Evolutionary conservation across 2,113 vertebrate species (phyloP), one percentile per base, ranked within the genome.

Genomic region (Pipa parva): DNA sequence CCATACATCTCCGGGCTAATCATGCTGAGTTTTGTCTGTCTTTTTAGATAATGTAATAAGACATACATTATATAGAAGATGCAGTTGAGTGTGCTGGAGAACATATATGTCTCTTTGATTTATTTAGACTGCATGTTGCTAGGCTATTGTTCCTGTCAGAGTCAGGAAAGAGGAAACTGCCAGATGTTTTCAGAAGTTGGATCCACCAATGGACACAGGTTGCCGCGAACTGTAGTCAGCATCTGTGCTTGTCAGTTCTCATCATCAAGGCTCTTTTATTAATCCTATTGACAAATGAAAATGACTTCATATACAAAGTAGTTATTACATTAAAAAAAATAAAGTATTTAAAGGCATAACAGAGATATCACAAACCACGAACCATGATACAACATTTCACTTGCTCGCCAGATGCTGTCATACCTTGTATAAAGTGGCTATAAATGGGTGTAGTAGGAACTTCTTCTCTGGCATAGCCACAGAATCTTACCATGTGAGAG

Each of bases 81-180:
- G 15, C 3, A 13, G 7, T 17, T 17, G 42, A 13, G 18, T 46
- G 42, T 58, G 21, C 26, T 33, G 17, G 21, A 48, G 42, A 39
- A 49, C 11, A 37, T 22, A 17, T 15, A 17, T 28, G 29, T 25
- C 57, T 49, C 42, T 59, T 28, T 59, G 25, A 65, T 57, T 31
- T 65, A 65, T 56, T 24, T 46, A 56, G 55, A 45, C 42, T 59
- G 18, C 45, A 58, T 48, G 39, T 46, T 65, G 27, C 7, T 56
- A 49, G 64, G 56, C 37, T 67, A 67, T 67, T 26, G 29, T 59
- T 67, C 24, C 29, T 59, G 42, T 59, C 27, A 67, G 54, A 59
- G 21, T 67, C 55, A 46, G 18, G 28, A 50, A 39, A 26, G 22
- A 25, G 15, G 45, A 58, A 42, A n/a, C 20, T 18, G 22, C 42